Conservation (phyloP, 2,888 invertebrate species). For the Pemphredon lugubris region DNA sequence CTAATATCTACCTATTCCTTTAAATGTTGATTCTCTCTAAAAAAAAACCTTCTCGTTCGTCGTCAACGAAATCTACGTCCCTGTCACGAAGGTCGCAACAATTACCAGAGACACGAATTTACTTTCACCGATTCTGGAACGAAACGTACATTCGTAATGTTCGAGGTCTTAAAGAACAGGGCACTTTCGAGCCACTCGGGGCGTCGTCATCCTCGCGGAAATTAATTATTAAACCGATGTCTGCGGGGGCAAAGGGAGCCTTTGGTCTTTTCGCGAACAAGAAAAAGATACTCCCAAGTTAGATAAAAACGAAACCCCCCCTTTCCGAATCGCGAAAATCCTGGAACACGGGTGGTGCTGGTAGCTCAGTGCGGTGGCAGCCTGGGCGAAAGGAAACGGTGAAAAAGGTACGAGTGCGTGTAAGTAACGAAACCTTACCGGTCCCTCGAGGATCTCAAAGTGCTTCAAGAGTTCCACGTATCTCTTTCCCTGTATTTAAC, state of each 20-base stretch:
- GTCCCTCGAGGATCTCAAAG: conserved; percentile 24
- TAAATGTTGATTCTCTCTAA: no score
- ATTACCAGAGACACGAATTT: conserved; percentile 4
- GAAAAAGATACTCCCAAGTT: conserved; percentile 29
- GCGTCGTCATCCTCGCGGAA: background rate
- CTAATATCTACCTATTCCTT: no score
- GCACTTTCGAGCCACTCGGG: no score
- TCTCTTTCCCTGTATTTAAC: conserved; percentile 23
- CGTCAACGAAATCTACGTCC: no score
- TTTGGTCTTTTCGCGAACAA: conserved; percentile 24
- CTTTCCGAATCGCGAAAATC: conserved; percentile 46
- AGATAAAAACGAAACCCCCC: conserved; percentile 33
- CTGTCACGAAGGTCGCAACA: no score
- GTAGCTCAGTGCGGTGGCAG: no score
- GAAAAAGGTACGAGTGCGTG: conserved; percentile 23
- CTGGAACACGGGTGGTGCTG: conserved; percentile 27
- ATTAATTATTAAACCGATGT: conserved; percentile 42
- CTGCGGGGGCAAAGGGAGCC: background rate
- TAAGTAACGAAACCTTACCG: conserved; percentile 43
- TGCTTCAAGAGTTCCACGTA: conserved; percentile 33
- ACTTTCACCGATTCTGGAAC: conserved; percentile 16
- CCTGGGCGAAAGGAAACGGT: conserved; percentile 15
- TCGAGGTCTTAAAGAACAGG: no score
- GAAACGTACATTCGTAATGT: conserved; percentile 17
- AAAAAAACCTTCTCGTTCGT: no score